Evolutionary conservation across 2,113 vertebrate genomes (phyloP), one percentile per base, ranked within the genome.

Genomic region (Dicentrarchus labrax): DNA sequence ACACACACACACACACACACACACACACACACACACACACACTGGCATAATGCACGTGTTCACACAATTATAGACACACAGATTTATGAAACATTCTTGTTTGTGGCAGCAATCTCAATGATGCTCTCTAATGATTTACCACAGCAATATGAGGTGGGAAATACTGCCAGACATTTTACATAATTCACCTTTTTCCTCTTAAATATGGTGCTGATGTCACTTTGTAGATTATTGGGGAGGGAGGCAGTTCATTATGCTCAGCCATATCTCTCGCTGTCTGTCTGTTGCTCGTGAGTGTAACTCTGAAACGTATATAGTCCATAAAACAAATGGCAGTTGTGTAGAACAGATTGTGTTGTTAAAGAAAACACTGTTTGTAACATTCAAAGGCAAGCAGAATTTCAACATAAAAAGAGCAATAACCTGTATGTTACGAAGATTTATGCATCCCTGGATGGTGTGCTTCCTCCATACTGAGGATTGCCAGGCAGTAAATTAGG

Each of bases 301-400:
- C 84, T 89, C 85, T 80, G 84, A 92, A 91, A 88, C 51, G 69
- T 88, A 91, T 89, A 88, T 84, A 91, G 93, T 94, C 94, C 90
- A 94, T 95, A 95, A 95, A 95, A 94, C 91, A 93, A 95, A 93
- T 89, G 91, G 89, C 89, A 83, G 88, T 94, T 82, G 91, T 93
- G 93, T 91, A 88, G 87, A 94, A 93, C 94, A 95, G 92, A 95
- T 94, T 95, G 95, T 92, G 91, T 89, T 94, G 91, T 93, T 95
- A 94, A 94, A 94, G 83, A 84, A 92, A 94, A 93, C 90, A 90
- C 91, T 94, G 94, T 94, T 95, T 91, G 93, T 94, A 91, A 88
- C 91, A 86, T 86, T 92, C 83, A 76, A 85, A 89, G 82, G 86
- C 88, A 86, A 93, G 91, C 90, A 90, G 90, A 92, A 93, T 94